These are phyloP conservation scores for Sinodicranocentrus sp. DNA, from an alignment of 2,888 invertebrate species.

Conservation along the genomic window DNA sequence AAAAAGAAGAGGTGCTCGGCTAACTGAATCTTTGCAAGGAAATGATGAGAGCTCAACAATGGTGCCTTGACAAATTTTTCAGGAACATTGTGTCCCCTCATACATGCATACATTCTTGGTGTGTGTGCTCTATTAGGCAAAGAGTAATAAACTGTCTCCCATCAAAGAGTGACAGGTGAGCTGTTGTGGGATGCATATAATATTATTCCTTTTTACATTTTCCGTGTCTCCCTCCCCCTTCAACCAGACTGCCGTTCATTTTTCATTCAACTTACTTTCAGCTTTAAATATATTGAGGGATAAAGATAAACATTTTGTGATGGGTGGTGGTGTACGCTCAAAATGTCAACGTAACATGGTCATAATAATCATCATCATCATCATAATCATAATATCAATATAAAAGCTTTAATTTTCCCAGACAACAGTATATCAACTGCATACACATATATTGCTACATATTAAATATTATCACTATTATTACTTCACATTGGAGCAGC, in stretches of 20 bases:
- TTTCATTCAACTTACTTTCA: conserved; percentile 7
- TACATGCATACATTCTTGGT: too few relatives aligned
- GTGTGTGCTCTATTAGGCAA: background rate
- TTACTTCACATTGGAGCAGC: too few relatives aligned
- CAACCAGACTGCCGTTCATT: conserved; percentile 21
- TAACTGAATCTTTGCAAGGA: conserved; percentile 45
- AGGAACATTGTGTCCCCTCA: conserved; percentile 1
- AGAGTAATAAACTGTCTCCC: conserved; percentile 50
- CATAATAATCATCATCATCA: conserved; percentile 24
- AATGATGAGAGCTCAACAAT: conserved; percentile 1
- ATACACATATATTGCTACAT: too few relatives aligned
- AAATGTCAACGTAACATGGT: conserved; percentile 42
- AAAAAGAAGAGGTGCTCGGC: conserved; percentile 9
- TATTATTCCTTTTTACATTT: background rate
- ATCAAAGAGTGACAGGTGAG: conserved; percentile 48
- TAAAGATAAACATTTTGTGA: background rate
- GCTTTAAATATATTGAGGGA: too few relatives aligned
- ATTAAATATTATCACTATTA: too few relatives aligned
- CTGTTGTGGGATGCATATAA: background rate
- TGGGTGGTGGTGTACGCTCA: background rate
- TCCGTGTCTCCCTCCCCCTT: background rate
- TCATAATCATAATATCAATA: conserved; percentile 32
- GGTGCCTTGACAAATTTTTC: background rate
- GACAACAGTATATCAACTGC: too few relatives aligned
- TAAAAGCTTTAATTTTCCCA: conserved; percentile 15